Evolutionary conservation across 2,888 invertebrate species (phyloP).

Genomic region (Heteromyza rotundicornis): DNA sequence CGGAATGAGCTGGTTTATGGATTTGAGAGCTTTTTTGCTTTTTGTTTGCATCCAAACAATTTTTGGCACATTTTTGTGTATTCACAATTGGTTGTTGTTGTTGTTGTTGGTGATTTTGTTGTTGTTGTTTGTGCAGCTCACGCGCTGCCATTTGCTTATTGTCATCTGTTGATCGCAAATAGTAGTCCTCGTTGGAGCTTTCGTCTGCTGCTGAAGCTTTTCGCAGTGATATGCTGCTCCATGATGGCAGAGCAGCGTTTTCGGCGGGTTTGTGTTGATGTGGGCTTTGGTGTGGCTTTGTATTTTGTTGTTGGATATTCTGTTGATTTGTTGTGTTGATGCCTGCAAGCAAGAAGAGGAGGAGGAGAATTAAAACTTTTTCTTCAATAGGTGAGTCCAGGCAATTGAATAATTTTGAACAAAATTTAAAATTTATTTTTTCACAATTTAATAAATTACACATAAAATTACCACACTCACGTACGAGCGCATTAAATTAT

Average conservation of each 20-base stretch:
- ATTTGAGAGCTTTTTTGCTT: constrained; percentile 12
- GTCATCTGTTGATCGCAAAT: constrained; percentile 42
- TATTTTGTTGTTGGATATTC: constrained; percentile 46
- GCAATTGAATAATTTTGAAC: too few relatives aligned
- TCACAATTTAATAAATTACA: constrained; percentile 6
- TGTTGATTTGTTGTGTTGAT: constrained; percentile 56
- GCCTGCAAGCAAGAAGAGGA: constrained; percentile 41
- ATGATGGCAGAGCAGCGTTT: constrained; percentile 32
- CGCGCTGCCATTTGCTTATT: constrained; percentile 24
- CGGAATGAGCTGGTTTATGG: neutral
- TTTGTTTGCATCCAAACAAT: constrained; percentile 29
- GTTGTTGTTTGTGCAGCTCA: neutral
- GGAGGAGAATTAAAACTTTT: neutral
- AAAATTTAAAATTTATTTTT: too few relatives aligned
- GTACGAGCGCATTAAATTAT: neutral
- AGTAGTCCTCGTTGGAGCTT: constrained; percentile 21
- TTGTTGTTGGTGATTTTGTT: constrained; percentile 13
- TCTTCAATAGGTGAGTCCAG: too few relatives aligned
- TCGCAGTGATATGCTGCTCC: constrained; percentile 45
- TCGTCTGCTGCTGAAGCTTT: constrained; percentile 7
- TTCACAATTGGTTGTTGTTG: constrained; percentile 24
- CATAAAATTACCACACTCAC: neutral
- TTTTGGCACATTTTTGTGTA: constrained; percentile 47
- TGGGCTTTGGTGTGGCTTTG: constrained; percentile 21
- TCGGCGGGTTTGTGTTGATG: constrained; percentile 28